phyloP scores from a whole-genome alignment of 2,113 vertebrate species.

The Cnemophilus loriae region DNA sequence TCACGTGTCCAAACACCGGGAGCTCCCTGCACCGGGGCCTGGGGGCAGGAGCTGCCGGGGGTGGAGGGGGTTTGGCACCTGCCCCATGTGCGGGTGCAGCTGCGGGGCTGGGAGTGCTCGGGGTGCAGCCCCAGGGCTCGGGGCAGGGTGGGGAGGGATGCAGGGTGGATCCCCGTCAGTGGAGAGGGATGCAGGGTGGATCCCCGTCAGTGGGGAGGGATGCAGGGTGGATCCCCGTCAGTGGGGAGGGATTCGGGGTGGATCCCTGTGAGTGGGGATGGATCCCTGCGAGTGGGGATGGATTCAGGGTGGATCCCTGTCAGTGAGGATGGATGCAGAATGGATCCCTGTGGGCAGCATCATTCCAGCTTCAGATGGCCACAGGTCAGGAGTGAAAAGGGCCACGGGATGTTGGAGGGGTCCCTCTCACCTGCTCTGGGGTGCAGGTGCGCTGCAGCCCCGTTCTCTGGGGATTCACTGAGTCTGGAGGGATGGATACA shows the following conservation, averaged over 20 bases:
- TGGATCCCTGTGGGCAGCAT: background rate
- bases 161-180: too few relatives aligned
- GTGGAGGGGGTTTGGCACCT: background rate
- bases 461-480: background rate
- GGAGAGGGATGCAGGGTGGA: too few relatives aligned
- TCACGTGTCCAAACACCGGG: accelerated
- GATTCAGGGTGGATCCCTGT: background rate
- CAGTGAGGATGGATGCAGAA: background rate
- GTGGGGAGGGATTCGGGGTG: too few relatives aligned
- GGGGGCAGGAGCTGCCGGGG: background rate
- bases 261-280: background rate
- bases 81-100: accelerated
- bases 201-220: too few relatives aligned
- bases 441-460: too few relatives aligned
- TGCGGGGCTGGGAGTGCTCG: accelerated
- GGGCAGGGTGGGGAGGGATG: background rate
- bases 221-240: background rate
- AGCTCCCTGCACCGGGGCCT: background rate
- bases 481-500: background rate
- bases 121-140: accelerated
- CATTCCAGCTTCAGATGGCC: accelerated
- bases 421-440: too few relatives aligned
- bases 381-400: background rate
- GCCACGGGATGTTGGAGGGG: accelerated
- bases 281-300: too few relatives aligned